A percentile compares a stretch with the other conserved stretches of the same genome.
Conservation (phyloP, 2,888 invertebrate genomes). For the Meta bourneti region DNA sequence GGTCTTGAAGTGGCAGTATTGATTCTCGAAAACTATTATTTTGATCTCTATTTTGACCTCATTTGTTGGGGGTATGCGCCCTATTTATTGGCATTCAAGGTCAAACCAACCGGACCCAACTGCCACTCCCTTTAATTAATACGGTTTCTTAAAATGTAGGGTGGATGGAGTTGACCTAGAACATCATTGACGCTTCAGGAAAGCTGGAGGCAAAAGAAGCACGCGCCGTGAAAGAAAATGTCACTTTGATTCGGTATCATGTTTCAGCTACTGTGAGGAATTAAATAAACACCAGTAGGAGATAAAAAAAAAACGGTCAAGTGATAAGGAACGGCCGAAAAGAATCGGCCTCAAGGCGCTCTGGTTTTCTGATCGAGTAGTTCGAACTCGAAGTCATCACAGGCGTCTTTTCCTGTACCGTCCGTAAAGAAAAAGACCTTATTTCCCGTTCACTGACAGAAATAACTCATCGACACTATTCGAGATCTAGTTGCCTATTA, state of each 20-base stretch:
- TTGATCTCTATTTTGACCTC: slow-evolving; percentile 68
- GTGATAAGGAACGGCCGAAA: slow-evolving; percentile 36
- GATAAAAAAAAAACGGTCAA: slow-evolving; percentile 48
- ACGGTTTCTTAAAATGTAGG: slow-evolving; percentile 61
- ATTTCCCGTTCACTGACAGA: background rate
- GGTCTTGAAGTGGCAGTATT: background rate
- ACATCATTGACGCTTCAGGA: slow-evolving; percentile 65
- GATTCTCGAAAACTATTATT: slow-evolving; percentile 40
- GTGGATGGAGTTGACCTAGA: slow-evolving; percentile 75
- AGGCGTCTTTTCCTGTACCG: background rate
- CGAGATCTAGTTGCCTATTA: background rate
- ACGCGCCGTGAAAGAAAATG: slow-evolving; percentile 48
- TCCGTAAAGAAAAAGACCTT: background rate
- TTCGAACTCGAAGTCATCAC: background rate
- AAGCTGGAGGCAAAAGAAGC: slow-evolving; percentile 61
- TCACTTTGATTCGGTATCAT: slow-evolving; percentile 59
- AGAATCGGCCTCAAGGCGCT: slow-evolving; percentile 19
- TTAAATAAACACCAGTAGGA: slow-evolving; percentile 55
- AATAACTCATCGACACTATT: background rate
- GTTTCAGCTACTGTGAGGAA: slow-evolving; percentile 54
- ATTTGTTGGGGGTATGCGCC: slow-evolving; percentile 64
- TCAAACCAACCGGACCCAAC: slow-evolving; percentile 74
- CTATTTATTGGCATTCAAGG: slow-evolving; percentile 75
- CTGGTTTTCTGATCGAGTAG: slow-evolving; percentile 16
- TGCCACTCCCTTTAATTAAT: slow-evolving; percentile 76